Percentiles rank a stretch among this genome's conserved stretches.
phyloP scores from a whole-genome alignment of 2,113 vertebrate species.

The Fregata magnificens region DNA sequence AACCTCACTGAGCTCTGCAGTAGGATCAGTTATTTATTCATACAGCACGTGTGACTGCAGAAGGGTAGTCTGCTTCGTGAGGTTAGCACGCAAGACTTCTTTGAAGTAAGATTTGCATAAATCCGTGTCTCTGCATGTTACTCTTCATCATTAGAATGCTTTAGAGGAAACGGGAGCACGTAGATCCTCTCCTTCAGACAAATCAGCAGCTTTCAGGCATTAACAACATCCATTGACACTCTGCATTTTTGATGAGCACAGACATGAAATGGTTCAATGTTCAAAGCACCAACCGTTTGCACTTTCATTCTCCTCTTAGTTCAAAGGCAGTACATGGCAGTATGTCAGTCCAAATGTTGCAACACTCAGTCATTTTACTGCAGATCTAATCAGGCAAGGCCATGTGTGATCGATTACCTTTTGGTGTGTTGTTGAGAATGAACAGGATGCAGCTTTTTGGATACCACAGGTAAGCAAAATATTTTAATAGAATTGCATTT shows the following conservation, averaged over 20 bases:
- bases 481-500: not conserved
- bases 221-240: conserved; percentile 52
- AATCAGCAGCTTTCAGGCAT: conserved; percentile 63
- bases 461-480: not conserved
- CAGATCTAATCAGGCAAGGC: conserved; percentile 23
- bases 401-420: not conserved
- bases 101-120: conserved; percentile 42
- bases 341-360: conserved; percentile 67
- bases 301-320: conserved; percentile 50
- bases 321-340: conserved; percentile 59
- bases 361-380: conserved; percentile 67
- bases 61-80: not conserved
- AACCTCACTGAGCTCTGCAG: conserved; percentile 49
- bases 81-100: conserved; percentile 2
- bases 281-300: conserved; percentile 63
- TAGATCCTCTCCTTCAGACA: conserved; percentile 60
- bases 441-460: not conserved
- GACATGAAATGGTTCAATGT: conserved; percentile 66
- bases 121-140: conserved; percentile 42
- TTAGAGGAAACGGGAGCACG: conserved; percentile 60
- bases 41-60: not conserved
- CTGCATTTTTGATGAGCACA: conserved; percentile 58
- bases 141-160: conserved; percentile 61
- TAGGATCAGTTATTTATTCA: not conserved
- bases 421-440: not conserved